Evolutionary conservation across 2,888 invertebrate genomes (phyloP), one percentile per base, ranked within the genome.

Genomic region (Platerodrilus igneus): DNA sequence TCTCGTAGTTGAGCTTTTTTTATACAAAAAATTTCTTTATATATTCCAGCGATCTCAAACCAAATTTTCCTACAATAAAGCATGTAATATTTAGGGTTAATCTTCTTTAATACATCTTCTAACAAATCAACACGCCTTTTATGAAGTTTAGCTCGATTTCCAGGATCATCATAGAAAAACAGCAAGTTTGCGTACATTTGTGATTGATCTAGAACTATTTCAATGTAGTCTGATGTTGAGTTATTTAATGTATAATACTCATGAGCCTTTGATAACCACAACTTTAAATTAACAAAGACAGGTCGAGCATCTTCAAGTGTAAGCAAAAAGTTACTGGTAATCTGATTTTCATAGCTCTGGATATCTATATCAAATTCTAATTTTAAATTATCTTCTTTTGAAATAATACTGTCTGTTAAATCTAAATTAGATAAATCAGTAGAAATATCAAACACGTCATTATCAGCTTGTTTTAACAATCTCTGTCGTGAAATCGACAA

Each of bases 191-290:
- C 81, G 59, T 83, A 91, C 1, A 86, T 72, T 50, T 82, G 81
- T 3, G 87, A 86, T 51, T 77, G 75, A 55, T 91, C 90, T 56
- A 84, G 84, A 4, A 83, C 72, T 2, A 95, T 78, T 63, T 86
- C 81, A 34, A 92, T 82, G 61, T 91, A 83, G 67, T 95, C 94
- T 0, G 89, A 86, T 2, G 94, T 93, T 58, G 88, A 79, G 32
- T 79, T 81, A 29, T 94, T 86, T 1, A 93, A 70, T 22, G 79
- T 82, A 56, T 93, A 96, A 66, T 87, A 93, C 36, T 79, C 77
- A 57, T 87, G 86, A 1, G 93, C 89, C 49, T 79, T 75, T 34
- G 81, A 79, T 7, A 94, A 63, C 85, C 88, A 90, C 27, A 76
- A 75, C 61, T 86, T 86, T 26, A 84, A 78, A 55, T 77, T 78